Evolutionary conservation across 2,113 vertebrate species (phyloP), one percentile per base, ranked within the genome.

Genomic region (Fregata magnificens): DNA sequence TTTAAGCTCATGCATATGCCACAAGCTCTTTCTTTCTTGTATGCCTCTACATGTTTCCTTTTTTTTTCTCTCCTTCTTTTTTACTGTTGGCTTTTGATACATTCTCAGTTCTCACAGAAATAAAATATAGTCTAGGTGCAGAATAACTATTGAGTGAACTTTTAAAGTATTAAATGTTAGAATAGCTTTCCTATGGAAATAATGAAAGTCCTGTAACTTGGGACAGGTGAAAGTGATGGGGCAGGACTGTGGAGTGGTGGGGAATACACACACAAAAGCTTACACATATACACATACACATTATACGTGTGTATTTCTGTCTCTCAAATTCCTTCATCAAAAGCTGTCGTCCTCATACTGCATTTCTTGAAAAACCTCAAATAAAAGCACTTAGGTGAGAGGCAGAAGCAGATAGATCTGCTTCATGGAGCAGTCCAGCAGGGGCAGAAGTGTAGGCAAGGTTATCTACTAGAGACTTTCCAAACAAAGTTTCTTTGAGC

Each of bases 1-100:
- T 91, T 95, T 93, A 88, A 71, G 38, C 76, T 79, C 61, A 86
- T 93, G 59, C 86, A 95, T 96, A 97, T 97, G 86, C 86, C 77
- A 92, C 42, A 73, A 96, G 83, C 81, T 56, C 36, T 50, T 76
- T 94, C 55, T 90, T 90, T 81, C 88, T 90, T 74, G 11, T 56
- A 44, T 78, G 40, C 32, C 49, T 62, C 86, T 77, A 59, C 20
- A 38, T 38, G 88, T 93, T 73, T 47, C 6, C 4, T 6, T 26
- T 78, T 86, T 80, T 52, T 87, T 56, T 50, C 14, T 50, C 15
- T 38, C 5, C 16, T 62, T 3, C 15, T 63, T 42, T 88, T 93
- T 82, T 82, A 26, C 77, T 78, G 28, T 40, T 89, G 19, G 11
- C n/a, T 92, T 93, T 78, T 77, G 36, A 65, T 92, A 73, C 32